A percentile compares a stretch with the other conserved stretches of the same genome.
These are phyloP conservation scores for Eupsilia transversa DNA, from an alignment of 2,888 invertebrate species.

Conservation along the genomic window DNA sequence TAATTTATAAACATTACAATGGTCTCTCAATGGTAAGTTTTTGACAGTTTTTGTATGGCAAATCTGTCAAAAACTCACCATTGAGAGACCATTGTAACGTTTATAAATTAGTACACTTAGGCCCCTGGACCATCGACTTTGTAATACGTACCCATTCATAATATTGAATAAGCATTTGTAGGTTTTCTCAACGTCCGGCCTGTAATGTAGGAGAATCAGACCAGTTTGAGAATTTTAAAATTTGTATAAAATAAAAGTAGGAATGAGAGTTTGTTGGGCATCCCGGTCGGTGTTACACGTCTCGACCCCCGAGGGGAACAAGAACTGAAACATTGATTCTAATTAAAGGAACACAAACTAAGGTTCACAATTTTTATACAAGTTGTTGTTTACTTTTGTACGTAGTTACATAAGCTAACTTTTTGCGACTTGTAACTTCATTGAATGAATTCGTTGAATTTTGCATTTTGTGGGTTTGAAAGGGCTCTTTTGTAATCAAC, in stretches of 20 bases:
- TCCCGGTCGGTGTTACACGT: background rate
- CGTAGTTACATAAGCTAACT: background rate
- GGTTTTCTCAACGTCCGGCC: background rate
- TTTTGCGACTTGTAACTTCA: constrained; percentile 7
- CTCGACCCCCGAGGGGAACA: background rate
- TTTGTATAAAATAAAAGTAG: constrained; percentile 9
- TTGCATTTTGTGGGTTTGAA: constrained; percentile 1
- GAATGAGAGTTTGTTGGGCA: constrained; percentile 14
- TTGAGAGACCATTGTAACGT: too few relatives aligned
- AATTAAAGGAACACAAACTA: constrained; percentile 21
- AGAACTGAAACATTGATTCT: constrained; percentile 1
- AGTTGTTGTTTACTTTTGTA: constrained; percentile 10
- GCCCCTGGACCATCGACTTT: background rate
- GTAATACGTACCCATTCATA: background rate
- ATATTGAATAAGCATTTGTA: constrained; percentile 11
- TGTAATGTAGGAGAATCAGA: background rate
- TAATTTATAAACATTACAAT: too few relatives aligned
- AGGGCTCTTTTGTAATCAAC: background rate
- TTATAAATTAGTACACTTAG: too few relatives aligned
- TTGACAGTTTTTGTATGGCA: too few relatives aligned
- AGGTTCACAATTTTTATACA: background rate
- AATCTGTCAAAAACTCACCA: too few relatives aligned
- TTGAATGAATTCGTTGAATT: constrained; percentile 3
- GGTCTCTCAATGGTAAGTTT: too few relatives aligned
- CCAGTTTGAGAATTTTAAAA: background rate